Conservation (phyloP, 2,888 invertebrate species). For the Drosophila emarginata region DNA sequence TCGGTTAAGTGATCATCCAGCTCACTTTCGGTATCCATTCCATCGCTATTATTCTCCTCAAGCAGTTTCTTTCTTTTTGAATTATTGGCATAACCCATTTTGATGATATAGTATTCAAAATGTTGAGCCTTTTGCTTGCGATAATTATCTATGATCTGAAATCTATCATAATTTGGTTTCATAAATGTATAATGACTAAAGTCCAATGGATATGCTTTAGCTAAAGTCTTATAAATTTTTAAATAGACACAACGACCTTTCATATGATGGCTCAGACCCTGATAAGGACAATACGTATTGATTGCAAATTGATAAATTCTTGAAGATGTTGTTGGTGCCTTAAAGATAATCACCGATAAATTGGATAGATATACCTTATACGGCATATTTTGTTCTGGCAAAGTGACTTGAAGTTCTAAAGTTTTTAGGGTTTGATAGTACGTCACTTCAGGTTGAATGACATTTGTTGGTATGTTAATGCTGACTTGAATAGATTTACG, state of each 20-base stretch:
- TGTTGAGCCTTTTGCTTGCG: not conserved
- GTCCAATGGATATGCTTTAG: conserved; percentile 43
- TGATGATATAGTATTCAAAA: not conserved
- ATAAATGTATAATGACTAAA: conserved; percentile 48
- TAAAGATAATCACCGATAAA: conserved; percentile 4
- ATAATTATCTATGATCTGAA: not conserved
- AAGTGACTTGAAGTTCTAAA: conserved; percentile 47
- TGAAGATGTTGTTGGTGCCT: not conserved
- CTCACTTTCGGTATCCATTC: not conserved
- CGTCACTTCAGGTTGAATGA: conserved; percentile 42
- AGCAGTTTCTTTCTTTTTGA: not conserved
- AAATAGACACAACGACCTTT: conserved; percentile 55
- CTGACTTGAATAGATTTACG: not conserved
- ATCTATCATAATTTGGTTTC: conserved; percentile 50
- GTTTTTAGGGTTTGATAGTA: conserved; percentile 55
- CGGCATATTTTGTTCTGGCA: conserved; percentile 37
- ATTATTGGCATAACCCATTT: not conserved
- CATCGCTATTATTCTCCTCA: not conserved
- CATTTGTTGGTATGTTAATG: not conserved
- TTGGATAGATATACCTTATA: conserved; percentile 22
- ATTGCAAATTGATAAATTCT: conserved; percentile 37
- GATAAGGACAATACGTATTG: conserved; percentile 22
- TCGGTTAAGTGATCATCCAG: not conserved
- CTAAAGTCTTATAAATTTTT: conserved; percentile 35
- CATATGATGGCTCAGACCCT: conserved; percentile 20